Base-by-base conservation (phyloP, 2,113 vertebrate species). In the Prunella fulvescens region DNA sequence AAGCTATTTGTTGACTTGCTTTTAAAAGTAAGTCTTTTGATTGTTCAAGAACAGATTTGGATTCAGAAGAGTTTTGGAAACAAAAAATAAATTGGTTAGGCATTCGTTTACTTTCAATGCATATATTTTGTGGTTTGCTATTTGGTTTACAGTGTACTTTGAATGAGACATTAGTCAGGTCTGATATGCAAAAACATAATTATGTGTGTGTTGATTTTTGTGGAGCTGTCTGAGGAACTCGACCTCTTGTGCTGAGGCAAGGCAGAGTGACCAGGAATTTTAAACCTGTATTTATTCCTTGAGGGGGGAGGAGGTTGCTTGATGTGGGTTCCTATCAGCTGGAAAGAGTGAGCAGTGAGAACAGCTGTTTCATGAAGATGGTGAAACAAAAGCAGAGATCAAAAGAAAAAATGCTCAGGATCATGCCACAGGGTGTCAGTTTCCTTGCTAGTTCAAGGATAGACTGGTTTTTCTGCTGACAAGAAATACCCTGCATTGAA, bases 1-100 rank as follows among this genome's bases (percentile, higher is more conserved):
- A 88, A 95, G 73, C 80, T 93, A 25, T 97, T 97, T 97, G 45
- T 96, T 88, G 66, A 56, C 81, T 97, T 87, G 14, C 88, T 92
- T 94, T 96, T 96, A 58, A 89, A 91, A 95, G 71, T 80, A 84
- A 95, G 39, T 61, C 57, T 92, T 95, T 92, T 93, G 65, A 86
- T 96, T 33, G 44, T 72, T 97, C 86, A 81, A 72, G 18, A 35
- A 31, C 74, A 74, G 23, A 81, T 95, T 91, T 71, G 45, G 20
- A 83, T 44, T 74, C 8, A 40, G 45, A 65, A 91, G 31, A 24
- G 51, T 81, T 93, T 60, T n/a, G 37, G 35, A 37, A 84, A 56
- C 23, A 22, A 64, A 37, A 44, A 37, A 62, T 29, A 22, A 56
- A 39, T 9, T 37, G 4, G 6, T 54, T 62, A 76, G 60, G 4